Evolutionary conservation across 2,113 vertebrate genomes (phyloP).

Genomic region (Oreochromis tanganicae): DNA sequence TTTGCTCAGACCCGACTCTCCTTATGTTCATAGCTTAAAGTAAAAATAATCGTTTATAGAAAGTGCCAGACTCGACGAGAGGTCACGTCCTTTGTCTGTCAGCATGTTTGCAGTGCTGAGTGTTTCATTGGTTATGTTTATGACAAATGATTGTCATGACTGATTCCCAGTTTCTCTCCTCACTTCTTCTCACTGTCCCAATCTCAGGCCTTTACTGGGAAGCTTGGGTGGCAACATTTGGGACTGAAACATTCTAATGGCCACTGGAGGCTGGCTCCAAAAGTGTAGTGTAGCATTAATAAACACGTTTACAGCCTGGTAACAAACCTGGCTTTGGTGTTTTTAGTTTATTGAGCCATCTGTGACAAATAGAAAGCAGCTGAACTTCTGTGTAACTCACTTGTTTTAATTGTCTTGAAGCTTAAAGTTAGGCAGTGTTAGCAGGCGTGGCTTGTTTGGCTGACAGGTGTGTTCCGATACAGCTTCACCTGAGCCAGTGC

Average conservation of each 20-base stretch:
- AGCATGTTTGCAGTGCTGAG: neutral
- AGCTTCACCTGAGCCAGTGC: neutral
- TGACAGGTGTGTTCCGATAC: fast-evolving
- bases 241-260: fast-evolving
- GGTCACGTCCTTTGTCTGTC: neutral
- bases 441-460: neutral
- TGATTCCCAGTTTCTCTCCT: neutral
- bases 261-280: neutral
- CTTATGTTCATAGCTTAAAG: neutral
- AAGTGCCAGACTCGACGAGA: neutral
- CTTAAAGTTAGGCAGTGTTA: neutral
- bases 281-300: neutral
- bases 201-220: neutral
- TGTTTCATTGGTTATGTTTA: neutral
- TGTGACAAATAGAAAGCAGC: neutral
- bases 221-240: neutral
- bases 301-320: neutral
- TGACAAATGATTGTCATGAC: neutral
- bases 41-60: neutral
- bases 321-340: neutral
- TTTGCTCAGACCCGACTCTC: neutral
- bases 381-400: neutral
- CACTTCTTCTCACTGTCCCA: neutral
- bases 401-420: neutral
- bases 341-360: neutral